Base-by-base conservation (phyloP, 2,113 vertebrate genomes). In the Tragelaphus strepsiceros region DNA sequence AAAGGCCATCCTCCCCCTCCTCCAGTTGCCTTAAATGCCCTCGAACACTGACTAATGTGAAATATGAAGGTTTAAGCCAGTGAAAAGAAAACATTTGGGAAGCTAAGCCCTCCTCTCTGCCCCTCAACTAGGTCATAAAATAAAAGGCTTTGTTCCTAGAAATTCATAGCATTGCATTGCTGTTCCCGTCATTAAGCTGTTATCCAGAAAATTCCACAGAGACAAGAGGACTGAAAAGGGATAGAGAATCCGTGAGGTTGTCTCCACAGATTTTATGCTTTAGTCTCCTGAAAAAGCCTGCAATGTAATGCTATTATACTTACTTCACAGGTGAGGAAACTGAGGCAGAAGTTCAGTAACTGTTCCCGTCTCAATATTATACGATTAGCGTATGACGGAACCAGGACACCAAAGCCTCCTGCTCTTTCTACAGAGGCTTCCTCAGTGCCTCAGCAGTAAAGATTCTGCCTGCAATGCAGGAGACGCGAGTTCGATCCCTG, bases 401-500 rank as follows among this genome's bases (percentile, higher is more conserved):
- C 53, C 91, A 82, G 39, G 26, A 62, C 16, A 10, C 30, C 46
- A 58, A 78, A 49, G 43, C 2, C 7, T 54, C 30, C 7, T 1
- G n/a, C 56, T 61, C 62, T 54, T 95, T 71, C 28, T 21, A 54
- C n/a, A 58, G 21, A 77, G 22, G 71, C 71, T 26, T 74, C 71
- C 71, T 14, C 35, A 24, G 21, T 12, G 71, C 35, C 67, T 39
- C 67, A 39, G 11, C 35, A 77, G 11, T 24, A 77, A 77, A 43
- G 71, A 77, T 43, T 77, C 71, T 77, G 71, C 35, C 71, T 43
- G 22, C 35, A 24, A 77, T 1, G 22, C 35, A 14, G 21, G 35
- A 77, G 35, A 77, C 1, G 0, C 0, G 3, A 43, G 22, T 43
- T 77, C 1, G 0, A 14, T 43, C 71, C 71, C 71, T 74, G 35